These are phyloP conservation scores for Macrotrachela quadricornifera DNA, from an alignment of 1,140 invertebrate genomes.

Conservation along the genomic window DNA sequence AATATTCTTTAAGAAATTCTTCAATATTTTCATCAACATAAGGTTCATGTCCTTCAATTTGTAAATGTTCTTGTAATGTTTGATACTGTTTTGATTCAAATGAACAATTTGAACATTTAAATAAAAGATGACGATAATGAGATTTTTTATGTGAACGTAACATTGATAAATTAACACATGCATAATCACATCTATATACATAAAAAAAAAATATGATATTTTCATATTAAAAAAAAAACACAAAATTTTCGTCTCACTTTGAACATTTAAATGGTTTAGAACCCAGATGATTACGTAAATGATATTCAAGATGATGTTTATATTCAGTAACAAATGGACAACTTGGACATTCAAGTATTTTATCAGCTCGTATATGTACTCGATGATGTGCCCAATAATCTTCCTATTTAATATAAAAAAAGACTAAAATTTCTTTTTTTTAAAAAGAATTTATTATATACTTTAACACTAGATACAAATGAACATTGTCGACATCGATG, in stretches of 20 bases:
- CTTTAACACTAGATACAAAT: not conserved
- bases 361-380: constrained; percentile 79
- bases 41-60: no score
- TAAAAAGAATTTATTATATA: no score
- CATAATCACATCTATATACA: constrained; percentile 22
- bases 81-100: constrained; percentile 97
- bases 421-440: no score
- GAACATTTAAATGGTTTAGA: constrained; percentile 86
- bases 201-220: no score
- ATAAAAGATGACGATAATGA: constrained; percentile 87
- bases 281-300: constrained; percentile 75
- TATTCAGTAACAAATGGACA: constrained; percentile 95
- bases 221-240: no score
- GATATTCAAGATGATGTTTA: constrained; percentile 95
- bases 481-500: constrained; percentile 1
- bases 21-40: no score
- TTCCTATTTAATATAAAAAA: constrained; percentile 15
- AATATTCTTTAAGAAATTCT: no score
- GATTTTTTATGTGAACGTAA: constrained; percentile 93
- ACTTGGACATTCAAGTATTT: constrained; percentile 63
- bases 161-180: constrained; percentile 97
- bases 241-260: constrained; percentile 32
- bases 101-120: constrained; percentile 70
- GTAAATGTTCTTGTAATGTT: constrained; percentile 73
- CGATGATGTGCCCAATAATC: constrained; percentile 72